These are phyloP conservation scores for Patiria pectinifera DNA, from an alignment of 53 echinoderm and acorn worm genomes.

Conservation along the genomic window DNA sequence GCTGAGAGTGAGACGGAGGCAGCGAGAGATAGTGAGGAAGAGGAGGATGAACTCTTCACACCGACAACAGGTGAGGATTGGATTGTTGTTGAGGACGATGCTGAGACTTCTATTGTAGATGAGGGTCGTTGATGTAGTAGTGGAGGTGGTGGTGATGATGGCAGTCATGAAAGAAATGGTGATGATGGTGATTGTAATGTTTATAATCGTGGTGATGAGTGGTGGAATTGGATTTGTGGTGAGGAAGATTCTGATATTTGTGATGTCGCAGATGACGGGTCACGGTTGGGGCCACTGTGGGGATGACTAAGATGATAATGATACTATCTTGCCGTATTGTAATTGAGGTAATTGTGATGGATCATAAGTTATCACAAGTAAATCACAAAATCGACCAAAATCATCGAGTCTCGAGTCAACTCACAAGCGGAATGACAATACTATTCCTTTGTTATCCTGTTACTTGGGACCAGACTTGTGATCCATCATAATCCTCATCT, in stretches of 20 bases:
- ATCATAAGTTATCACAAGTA: too few species aligned
- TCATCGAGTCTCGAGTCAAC: too few species aligned
- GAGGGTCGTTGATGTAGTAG: too few species aligned
- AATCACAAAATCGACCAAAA: too few species aligned
- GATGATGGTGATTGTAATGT: not conserved
- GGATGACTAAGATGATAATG: not conserved
- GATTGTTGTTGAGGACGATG: not conserved
- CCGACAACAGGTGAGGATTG: not conserved
- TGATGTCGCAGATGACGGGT: not conserved
- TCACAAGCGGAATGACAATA: too few species aligned
- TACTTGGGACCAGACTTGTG: too few species aligned
- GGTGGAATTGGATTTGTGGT: not conserved
- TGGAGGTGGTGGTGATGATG: not conserved
- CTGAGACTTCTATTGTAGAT: too few species aligned
- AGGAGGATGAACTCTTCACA: conserved; percentile 29
- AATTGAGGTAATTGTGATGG: not conserved
- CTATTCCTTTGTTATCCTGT: too few species aligned
- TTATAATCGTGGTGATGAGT: not conserved
- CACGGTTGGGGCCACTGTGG: too few species aligned
- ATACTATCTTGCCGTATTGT: not conserved
- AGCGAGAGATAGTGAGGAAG: conserved; percentile 5
- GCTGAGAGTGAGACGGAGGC: conserved; percentile 66
- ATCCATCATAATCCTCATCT: too few species aligned
- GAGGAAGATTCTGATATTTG: not conserved
- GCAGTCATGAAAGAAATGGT: not conserved